Conservation (phyloP, 2,888 invertebrate genomes). For the Bellardia bayeri region DNA sequence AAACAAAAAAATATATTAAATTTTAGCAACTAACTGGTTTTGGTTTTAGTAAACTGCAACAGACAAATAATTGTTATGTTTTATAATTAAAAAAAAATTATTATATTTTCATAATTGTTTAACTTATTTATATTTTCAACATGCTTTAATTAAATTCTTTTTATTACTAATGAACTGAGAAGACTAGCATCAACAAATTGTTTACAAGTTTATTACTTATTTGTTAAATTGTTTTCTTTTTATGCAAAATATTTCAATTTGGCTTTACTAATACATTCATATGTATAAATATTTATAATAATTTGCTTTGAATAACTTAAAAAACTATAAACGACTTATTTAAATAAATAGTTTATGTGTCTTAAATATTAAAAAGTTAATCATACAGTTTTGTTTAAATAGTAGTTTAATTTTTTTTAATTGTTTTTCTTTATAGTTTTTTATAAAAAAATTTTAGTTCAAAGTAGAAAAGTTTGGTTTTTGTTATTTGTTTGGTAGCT, state of each 20-base stretch:
- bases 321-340: constrained; percentile 34
- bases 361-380: neutral
- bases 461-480: constrained; percentile 56
- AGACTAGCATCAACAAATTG: constrained; percentile 2
- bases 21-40: neutral
- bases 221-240: constrained; percentile 24
- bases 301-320: constrained; percentile 24
- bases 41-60: no score
- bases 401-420: constrained; percentile 1
- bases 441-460: constrained; percentile 34
- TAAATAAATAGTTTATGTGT: constrained; percentile 13
- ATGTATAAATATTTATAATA: neutral
- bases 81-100: no score
- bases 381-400: neutral
- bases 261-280: neutral
- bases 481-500: neutral
- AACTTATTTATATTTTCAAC: constrained; percentile 1
- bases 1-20: no score
- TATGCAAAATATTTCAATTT: constrained; percentile 47
- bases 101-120: neutral
- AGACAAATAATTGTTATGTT: no score
- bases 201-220: constrained; percentile 1
- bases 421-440: neutral
- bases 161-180: constrained; percentile 4
- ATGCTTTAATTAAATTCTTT: neutral